phyloP scores from a whole-genome alignment of 1,140 invertebrate genomes.

The Aphaenogaster ashmeadi region DNA sequence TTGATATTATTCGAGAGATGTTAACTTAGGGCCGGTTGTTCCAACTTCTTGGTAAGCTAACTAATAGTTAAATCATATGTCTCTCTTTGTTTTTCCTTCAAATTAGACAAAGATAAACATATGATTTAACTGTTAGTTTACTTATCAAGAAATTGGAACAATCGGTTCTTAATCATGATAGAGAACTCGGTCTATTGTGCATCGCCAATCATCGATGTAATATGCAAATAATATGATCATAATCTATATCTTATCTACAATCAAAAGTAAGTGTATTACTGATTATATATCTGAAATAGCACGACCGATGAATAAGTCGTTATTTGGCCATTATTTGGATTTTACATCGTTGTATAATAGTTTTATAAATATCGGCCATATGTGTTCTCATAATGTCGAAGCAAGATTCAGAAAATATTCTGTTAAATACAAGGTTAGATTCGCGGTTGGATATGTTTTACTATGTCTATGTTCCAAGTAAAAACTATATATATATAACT shows the following conservation, averaged over 20 bases:
- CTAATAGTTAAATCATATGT: too few relatives aligned
- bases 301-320: background rate
- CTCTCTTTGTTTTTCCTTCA: too few relatives aligned
- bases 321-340: conserved; percentile 4
- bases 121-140: too few relatives aligned
- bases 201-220: background rate
- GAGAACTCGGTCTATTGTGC: background rate
- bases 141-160: too few relatives aligned
- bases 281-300: conserved; percentile 16
- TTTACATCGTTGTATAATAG: conserved; percentile 22
- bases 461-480: background rate
- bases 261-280: background rate
- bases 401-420: background rate
- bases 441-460: background rate
- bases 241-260: conserved; percentile 35
- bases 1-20: background rate
- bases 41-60: too few relatives aligned
- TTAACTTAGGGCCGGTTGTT: background rate
- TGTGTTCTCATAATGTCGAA: background rate
- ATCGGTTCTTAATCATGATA: background rate
- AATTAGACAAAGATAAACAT: too few relatives aligned
- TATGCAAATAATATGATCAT: conserved; percentile 21
- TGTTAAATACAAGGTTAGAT: background rate
- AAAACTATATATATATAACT: background rate
- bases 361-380: background rate